Conservation (phyloP, 2,797 vertebrate genomes). For the Rhinatrema bivittatum region DNA sequence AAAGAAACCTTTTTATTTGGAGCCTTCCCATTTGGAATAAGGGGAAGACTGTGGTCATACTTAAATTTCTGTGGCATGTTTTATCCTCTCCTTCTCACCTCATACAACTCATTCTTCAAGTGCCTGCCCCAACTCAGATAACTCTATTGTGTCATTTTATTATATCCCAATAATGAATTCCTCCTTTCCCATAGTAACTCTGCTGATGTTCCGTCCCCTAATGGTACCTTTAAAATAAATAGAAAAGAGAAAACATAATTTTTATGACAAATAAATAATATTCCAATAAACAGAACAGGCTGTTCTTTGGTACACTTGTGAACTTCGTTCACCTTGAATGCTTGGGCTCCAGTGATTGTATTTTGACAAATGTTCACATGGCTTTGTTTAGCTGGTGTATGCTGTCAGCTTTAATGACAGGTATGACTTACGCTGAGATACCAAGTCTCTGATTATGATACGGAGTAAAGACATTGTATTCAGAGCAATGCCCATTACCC, state of each 20-base stretch:
- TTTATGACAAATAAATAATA: conserved; percentile 3
- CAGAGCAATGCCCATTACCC: conserved; percentile 23
- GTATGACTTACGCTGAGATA: conserved; percentile 14
- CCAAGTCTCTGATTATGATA: conserved; percentile 21
- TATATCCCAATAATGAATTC: neutral
- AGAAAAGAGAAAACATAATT: neutral
- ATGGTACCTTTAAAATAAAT: conserved; percentile 3
- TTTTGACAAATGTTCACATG: conserved; percentile 8
- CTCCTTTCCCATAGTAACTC: conserved; percentile 1
- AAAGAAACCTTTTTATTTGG: too few species aligned
- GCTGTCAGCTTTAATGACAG: conserved; percentile 14
- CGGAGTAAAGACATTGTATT: conserved; percentile 11
- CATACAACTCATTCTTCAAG: too few species aligned
- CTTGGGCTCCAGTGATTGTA: neutral
- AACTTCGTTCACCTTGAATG: too few species aligned
- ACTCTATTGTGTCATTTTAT: neutral
- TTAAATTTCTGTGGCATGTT: too few species aligned
- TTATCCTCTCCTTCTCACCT: too few species aligned
- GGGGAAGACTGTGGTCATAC: too few species aligned
- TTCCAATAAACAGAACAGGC: conserved; percentile 2
- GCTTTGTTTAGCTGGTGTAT: conserved; percentile 24
- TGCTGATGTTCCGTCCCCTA: neutral
- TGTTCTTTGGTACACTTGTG: conserved; percentile 9
- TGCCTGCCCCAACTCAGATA: too few species aligned
- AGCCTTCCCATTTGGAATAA: too few species aligned